A percentile compares a stretch with the other conserved stretches of the same genome.
These are phyloP conservation scores for Philonicus albiceps DNA, from an alignment of 2,888 invertebrate species.

Conservation along the genomic window DNA sequence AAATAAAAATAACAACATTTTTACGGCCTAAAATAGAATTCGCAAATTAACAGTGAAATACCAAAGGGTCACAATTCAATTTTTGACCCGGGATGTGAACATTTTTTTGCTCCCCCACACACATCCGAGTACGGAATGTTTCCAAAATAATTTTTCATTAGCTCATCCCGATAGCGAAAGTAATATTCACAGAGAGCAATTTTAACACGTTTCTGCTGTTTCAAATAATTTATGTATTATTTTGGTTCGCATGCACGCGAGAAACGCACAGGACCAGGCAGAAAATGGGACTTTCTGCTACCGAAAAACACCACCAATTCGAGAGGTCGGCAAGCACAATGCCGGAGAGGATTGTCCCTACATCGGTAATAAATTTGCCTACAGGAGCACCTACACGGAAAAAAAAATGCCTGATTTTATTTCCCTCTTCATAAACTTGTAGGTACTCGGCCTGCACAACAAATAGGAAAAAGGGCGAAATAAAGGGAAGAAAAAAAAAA, in stretches of 20 bases:
- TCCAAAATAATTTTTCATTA: not conserved
- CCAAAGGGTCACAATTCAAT: not conserved
- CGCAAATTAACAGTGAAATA: not conserved
- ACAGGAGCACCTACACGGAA: not conserved
- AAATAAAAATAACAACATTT: not conserved
- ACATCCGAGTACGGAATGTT: not conserved
- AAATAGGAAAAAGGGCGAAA: not conserved
- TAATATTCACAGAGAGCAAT: not conserved
- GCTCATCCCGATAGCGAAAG: not conserved
- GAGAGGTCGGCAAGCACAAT: not conserved
- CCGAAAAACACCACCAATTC: not conserved
- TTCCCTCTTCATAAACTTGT: constrained; percentile 18
- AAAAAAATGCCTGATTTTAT: constrained; percentile 6
- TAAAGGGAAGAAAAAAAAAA: not conserved
- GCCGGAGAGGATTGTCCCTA: constrained; percentile 3
- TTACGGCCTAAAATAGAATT: not conserved
- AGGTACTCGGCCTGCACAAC: not conserved
- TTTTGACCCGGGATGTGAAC: not conserved
- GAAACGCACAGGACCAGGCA: not conserved
- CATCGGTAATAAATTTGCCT: constrained; percentile 12
- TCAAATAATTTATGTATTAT: not conserved
- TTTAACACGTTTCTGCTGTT: not conserved
- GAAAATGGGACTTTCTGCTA: not conserved
- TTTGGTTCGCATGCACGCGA: not conserved
- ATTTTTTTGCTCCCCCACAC: not conserved